A percentile compares a stretch with the other conserved stretches of the same genome.
phyloP scores from a whole-genome alignment of 2,888 invertebrate genomes.

The Drosophila macrothrix region DNA sequence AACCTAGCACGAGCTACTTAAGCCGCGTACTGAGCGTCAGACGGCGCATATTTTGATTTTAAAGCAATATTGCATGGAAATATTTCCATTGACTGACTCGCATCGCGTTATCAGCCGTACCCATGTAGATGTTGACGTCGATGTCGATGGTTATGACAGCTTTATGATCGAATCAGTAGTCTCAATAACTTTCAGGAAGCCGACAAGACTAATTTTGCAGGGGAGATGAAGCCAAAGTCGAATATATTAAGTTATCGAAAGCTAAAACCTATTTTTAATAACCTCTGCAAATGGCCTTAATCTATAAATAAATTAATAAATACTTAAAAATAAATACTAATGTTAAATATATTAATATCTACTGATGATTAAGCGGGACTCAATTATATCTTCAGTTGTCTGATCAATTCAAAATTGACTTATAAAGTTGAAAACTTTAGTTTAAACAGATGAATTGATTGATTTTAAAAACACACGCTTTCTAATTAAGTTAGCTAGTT shows the following conservation, averaged over 20 bases:
- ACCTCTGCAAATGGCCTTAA: not conserved
- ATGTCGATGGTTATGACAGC: not conserved
- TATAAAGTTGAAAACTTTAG: not conserved
- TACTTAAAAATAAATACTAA: not conserved
- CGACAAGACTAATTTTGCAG: not conserved
- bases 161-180: not conserved
- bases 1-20: conserved; percentile 7
- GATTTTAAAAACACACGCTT: not conserved
- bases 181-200: not conserved
- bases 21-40: conserved; percentile 20
- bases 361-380: not conserved
- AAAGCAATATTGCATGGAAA: conserved; percentile 11
- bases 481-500: not conserved
- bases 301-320: not conserved
- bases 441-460: not conserved
- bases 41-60: not conserved
- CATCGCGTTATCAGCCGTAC: conserved; percentile 28
- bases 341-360: not conserved
- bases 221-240: not conserved
- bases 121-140: not conserved
- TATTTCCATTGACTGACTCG: conserved; percentile 21
- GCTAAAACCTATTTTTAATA: not conserved
- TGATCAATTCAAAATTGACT: not conserved
- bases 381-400: not conserved
- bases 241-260: no score